Conservation (phyloP, 1,140 invertebrate genomes). For the Manduca sexta region DNA sequence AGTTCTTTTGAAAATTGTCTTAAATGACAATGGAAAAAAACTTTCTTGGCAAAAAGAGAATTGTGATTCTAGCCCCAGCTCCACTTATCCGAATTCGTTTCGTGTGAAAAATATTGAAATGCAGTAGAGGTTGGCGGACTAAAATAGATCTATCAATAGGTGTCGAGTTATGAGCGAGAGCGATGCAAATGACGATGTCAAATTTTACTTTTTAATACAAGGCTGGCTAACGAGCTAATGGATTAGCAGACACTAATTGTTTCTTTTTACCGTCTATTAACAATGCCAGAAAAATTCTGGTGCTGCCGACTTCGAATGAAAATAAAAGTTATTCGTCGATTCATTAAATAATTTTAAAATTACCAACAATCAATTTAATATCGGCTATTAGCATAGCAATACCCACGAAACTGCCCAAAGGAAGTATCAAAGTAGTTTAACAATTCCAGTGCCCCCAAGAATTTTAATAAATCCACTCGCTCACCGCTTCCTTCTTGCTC, state of each 20-base stretch:
- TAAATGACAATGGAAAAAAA: conserved; percentile 13
- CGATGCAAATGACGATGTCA: conserved; percentile 1
- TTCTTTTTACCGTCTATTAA: too few relatives aligned
- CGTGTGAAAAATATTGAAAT: conserved; percentile 27
- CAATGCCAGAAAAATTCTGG: too few relatives aligned
- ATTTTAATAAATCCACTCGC: background rate
- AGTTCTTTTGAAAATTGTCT: conserved; percentile 13
- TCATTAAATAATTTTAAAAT: too few relatives aligned
- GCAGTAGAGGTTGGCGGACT: conserved; percentile 6
- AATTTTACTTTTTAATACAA: too few relatives aligned
- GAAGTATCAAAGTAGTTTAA: too few relatives aligned
- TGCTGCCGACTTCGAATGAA: too few relatives aligned
- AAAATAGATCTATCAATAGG: conserved; percentile 11
- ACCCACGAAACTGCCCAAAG: too few relatives aligned
- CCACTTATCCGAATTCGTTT: conserved; percentile 19
- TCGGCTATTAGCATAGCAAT: too few relatives aligned
- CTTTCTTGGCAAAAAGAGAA: conserved; percentile 5
- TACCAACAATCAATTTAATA: too few relatives aligned
- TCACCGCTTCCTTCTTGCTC: background rate
- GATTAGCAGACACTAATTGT: background rate
- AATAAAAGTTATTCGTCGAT: too few relatives aligned
- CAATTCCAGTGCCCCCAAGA: too few relatives aligned
- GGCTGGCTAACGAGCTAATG: too few relatives aligned
- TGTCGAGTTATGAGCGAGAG: conserved; percentile 7
- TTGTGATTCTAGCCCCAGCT: conserved; percentile 17